These are phyloP conservation scores for Pseudomugil tenellus DNA, from an alignment of 2,797 vertebrate species.

Conservation along the genomic window DNA sequence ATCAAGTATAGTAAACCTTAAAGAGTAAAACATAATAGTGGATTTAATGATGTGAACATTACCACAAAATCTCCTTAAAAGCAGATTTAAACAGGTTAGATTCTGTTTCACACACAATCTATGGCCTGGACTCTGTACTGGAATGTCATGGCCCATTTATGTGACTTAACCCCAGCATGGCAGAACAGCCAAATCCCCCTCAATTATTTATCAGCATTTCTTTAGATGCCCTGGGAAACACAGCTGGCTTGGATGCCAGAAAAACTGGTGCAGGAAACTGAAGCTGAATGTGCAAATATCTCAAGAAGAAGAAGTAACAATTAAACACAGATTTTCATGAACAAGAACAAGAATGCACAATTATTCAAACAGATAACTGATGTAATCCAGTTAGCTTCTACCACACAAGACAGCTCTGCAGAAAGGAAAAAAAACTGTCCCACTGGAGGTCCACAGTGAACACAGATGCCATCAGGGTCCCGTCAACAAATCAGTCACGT, in stretches of 20 bases:
- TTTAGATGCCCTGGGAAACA: conserved; percentile 56
- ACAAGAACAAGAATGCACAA: too few species aligned
- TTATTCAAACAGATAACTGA: too few species aligned
- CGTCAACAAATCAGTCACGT: conserved; percentile 71
- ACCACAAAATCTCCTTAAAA: conserved; percentile 64
- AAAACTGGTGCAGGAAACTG: conserved; percentile 29
- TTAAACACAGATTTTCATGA: too few species aligned
- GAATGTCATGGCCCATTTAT: conserved; percentile 48
- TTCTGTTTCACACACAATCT: conserved; percentile 54
- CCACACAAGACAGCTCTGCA: conserved; percentile 36
- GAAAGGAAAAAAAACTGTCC: conserved; percentile 34
- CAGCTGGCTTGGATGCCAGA: conserved; percentile 17
- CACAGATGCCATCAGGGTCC: conserved; percentile 21
- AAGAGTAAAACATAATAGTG: conserved; percentile 5
- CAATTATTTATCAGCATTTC: conserved; percentile 57
- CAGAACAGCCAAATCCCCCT: conserved; percentile 51
- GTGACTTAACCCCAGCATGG: conserved; percentile 54
- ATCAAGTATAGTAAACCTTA: background rate
- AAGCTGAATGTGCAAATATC: background rate
- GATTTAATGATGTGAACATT: conserved; percentile 29
- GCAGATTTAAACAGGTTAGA: conserved; percentile 70
- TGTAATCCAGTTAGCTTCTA: conserved; percentile 2
- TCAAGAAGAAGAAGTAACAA: too few species aligned
- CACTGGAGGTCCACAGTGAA: conserved; percentile 29
- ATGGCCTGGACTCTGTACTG: conserved; percentile 23